Conservation (phyloP, 1,140 invertebrate genomes). For the Meloidogyne chitwoodi region DNA sequence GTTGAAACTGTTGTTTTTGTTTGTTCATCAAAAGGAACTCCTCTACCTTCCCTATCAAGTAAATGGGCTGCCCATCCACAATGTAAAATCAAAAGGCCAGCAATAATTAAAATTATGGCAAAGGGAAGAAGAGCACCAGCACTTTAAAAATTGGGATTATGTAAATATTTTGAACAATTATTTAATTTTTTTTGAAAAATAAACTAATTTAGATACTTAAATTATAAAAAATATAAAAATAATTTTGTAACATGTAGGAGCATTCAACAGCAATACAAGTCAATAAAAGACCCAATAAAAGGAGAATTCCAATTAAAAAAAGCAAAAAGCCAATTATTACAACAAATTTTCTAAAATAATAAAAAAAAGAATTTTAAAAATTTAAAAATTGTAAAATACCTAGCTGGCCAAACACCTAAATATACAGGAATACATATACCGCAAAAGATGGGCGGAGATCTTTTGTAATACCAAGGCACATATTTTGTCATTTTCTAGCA, state of each 20-base stretch:
- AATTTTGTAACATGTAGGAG: conserved; percentile 38
- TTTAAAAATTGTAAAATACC: neutral
- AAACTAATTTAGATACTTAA: too few relatives aligned
- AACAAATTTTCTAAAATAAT: conserved; percentile 43
- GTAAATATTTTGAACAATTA: neutral
- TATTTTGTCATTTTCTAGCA: conserved; percentile 45
- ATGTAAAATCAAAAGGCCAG: conserved; percentile 54
- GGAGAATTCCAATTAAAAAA: conserved; percentile 46
- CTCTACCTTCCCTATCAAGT: conserved; percentile 44
- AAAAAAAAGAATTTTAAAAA: conserved; percentile 3
- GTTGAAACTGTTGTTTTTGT: neutral
- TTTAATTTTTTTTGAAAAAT: too few relatives aligned
- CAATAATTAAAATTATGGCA: conserved; percentile 56
- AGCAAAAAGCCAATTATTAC: conserved; percentile 51
- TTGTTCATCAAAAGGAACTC: conserved; percentile 43
- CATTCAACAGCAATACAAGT: conserved; percentile 58
- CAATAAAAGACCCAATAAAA: conserved; percentile 51
- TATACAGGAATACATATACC: conserved; percentile 56
- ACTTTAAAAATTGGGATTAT: conserved; percentile 32
- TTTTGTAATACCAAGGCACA: conserved; percentile 52
- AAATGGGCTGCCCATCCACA: conserved; percentile 59
- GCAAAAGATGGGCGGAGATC: conserved; percentile 53
- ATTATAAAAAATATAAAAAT: conserved; percentile 11
- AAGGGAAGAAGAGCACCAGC: conserved; percentile 51
- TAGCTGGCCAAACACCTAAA: conserved; percentile 44